A percentile compares a stretch with the other conserved stretches of the same genome.
Evolutionary conservation across 2,797 vertebrate genomes (phyloP).

Genomic region (Enteromius paludinosus): DNA sequence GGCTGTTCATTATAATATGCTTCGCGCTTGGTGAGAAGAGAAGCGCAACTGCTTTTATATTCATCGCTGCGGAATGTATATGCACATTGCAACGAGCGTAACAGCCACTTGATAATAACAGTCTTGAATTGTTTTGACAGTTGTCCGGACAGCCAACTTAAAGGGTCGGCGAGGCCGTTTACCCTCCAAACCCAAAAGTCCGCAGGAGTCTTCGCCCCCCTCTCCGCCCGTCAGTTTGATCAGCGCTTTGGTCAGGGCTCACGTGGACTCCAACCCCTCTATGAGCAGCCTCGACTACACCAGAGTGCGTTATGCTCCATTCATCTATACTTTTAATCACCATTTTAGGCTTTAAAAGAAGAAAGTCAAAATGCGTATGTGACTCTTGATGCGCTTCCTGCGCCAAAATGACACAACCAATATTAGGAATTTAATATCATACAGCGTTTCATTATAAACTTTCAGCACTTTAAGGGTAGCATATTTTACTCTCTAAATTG

Average conservation of each 20-base stretch:
- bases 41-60: background rate
- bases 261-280: slow-evolving; percentile 98
- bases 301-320: slow-evolving; percentile 83
- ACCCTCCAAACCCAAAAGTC: slow-evolving; percentile 98
- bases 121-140: slow-evolving; percentile 70
- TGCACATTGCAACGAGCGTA: background rate
- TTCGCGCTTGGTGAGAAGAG: background rate
- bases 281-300: slow-evolving; percentile 98
- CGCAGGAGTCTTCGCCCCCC: slow-evolving; percentile 94
- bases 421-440: slow-evolving; percentile 63
- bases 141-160: slow-evolving; percentile 96
- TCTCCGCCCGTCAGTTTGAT: slow-evolving; percentile 97
- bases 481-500: slow-evolving; percentile 83
- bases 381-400: background rate
- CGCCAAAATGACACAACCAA: slow-evolving; percentile 11
- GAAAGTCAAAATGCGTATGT: background rate
- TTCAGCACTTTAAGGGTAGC: slow-evolving; percentile 67
- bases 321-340: slow-evolving; percentile 6
- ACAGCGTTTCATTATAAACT: slow-evolving; percentile 62
- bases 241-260: slow-evolving; percentile 95
- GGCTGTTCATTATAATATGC: background rate
- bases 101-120: slow-evolving; percentile 2
- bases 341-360: slow-evolving; percentile 10
- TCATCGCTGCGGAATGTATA: background rate
- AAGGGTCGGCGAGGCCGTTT: slow-evolving; percentile 97